Evolutionary conservation across 2,113 vertebrate species (phyloP), one percentile per base, ranked within the genome.

Genomic region (Urocynchramus pylzowi): DNA sequence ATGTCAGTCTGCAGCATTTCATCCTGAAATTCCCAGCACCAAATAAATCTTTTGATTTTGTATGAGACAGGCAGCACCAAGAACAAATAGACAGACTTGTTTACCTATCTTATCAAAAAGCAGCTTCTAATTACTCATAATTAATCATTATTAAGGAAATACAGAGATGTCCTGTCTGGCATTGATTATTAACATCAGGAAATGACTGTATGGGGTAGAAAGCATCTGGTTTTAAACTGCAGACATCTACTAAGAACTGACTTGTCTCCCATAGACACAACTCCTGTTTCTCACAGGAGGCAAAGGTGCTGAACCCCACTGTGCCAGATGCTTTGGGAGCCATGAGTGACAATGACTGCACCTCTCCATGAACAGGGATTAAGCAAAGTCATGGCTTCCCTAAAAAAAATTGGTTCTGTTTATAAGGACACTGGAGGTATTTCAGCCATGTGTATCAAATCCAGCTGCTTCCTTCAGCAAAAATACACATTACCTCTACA

Each of bases 241-340:
- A 63, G 54, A 45, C 4, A 8, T 28, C 1, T 18, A 2, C 23
- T 19, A 30, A 11, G 67, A 50, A 9, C 19, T n/a, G 20, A 35
- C 8, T 27, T 6, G 3, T 9, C 20, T 68, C 39, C 69, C 24
- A 2, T 0, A 45, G 27, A 30, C 45, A n/a, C 17, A 57, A 2
- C 23, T 73, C 15, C 15, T 77, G 28, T 17, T 41, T 33, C 68
- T 64, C 21, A 30, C 28, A 47, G 31, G 47, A 69, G 71, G 18
- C 33, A 47, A 37, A 85, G 37, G n/a, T 37, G 31, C 19, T 61
- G 11, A 60, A 33, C 10, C 6, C 4, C 2, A 13, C 21, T 35
- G 52, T n/a, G 31, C 17, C 45, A 54, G 54, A 39, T 33, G 39
- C 57, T 63, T 13, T 1, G 4, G 13, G 30, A 33, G 30, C 16